These are phyloP conservation scores for Cherax destructor DNA, from an alignment of 1,140 invertebrate genomes.

Conservation along the genomic window DNA sequence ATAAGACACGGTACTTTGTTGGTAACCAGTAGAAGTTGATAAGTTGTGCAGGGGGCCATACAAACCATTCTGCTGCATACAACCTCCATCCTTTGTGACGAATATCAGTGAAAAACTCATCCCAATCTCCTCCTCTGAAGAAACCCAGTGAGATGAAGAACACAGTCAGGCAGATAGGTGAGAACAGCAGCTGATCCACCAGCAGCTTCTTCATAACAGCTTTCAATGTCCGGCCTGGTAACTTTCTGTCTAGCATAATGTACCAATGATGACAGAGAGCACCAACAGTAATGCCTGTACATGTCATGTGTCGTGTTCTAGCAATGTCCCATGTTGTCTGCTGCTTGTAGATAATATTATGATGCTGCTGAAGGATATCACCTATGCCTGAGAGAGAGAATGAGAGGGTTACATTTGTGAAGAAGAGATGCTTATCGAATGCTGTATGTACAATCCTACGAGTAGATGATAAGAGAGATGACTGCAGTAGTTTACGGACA, in stretches of 20 bases:
- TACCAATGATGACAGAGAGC: slow-evolving; percentile 90
- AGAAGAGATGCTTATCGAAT: slow-evolving; percentile 39
- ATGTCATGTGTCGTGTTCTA: slow-evolving; percentile 85
- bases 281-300: slow-evolving; percentile 84
- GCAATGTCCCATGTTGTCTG: slow-evolving; percentile 80
- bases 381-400: slow-evolving; percentile 77
- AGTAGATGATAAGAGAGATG: neutral
- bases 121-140: slow-evolving; percentile 81
- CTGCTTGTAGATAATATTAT: slow-evolving; percentile 82
- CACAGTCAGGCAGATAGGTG: slow-evolving; percentile 86
- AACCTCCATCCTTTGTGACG: slow-evolving; percentile 85
- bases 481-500: slow-evolving; percentile 14
- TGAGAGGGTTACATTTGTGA: slow-evolving; percentile 50
- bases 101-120: slow-evolving; percentile 80
- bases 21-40: slow-evolving; percentile 93
- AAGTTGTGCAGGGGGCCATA: slow-evolving; percentile 88
- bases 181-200: slow-evolving; percentile 91
- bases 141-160: slow-evolving; percentile 88
- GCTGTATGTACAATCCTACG: slow-evolving; percentile 15
- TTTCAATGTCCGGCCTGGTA: slow-evolving; percentile 82
- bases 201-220: slow-evolving; percentile 89
- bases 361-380: slow-evolving; percentile 89
- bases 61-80: slow-evolving; percentile 87
- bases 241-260: slow-evolving; percentile 81
- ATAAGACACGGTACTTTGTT: slow-evolving; percentile 88